Percentiles rank a stretch among this genome's conserved stretches.
phyloP scores from a whole-genome alignment of 2,113 vertebrate genomes.

The Melanerpes formicivorus region DNA sequence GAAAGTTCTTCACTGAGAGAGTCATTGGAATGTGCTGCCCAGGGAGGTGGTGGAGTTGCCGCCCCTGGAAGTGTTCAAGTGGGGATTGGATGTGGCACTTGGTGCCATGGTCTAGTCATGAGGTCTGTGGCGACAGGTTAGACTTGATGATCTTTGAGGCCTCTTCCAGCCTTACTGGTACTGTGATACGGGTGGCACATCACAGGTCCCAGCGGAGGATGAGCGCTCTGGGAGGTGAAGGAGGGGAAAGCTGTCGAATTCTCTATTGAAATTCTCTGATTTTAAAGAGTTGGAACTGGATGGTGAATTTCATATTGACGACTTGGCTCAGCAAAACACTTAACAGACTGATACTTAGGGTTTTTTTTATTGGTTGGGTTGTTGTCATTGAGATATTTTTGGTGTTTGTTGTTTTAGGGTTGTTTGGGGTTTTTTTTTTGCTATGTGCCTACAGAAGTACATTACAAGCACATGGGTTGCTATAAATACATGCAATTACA shows the following conservation, averaged over 20 bases:
- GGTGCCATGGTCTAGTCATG: no score
- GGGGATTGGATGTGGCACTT: no score
- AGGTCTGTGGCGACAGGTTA: no score
- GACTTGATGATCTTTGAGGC: no score
- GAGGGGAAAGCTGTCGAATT: constrained; percentile 16
- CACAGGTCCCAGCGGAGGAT: not conserved
- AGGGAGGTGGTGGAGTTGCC: no score
- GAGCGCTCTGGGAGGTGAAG: not conserved
- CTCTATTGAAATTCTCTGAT: not conserved
- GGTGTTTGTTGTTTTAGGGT: no score
- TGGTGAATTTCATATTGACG: not conserved
- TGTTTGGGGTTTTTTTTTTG: not conserved
- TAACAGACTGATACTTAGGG: not conserved
- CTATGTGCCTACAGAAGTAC: not conserved
- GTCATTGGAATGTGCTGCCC: no score
- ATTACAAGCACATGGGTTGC: constrained; percentile 6
- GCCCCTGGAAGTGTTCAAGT: no score
- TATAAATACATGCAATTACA: constrained; percentile 14
- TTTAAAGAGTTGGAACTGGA: not conserved
- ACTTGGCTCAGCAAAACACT: not conserved
- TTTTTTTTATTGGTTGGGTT: not conserved
- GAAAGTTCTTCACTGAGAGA: no score
- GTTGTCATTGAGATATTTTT: no score
- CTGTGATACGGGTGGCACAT: not conserved
- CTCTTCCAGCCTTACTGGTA: no score